A percentile compares a stretch with the other conserved stretches of the same genome.
These are phyloP conservation scores for Coryphaenoides rupestris DNA, from an alignment of 2,113 vertebrate species.

Conservation along the genomic window DNA sequence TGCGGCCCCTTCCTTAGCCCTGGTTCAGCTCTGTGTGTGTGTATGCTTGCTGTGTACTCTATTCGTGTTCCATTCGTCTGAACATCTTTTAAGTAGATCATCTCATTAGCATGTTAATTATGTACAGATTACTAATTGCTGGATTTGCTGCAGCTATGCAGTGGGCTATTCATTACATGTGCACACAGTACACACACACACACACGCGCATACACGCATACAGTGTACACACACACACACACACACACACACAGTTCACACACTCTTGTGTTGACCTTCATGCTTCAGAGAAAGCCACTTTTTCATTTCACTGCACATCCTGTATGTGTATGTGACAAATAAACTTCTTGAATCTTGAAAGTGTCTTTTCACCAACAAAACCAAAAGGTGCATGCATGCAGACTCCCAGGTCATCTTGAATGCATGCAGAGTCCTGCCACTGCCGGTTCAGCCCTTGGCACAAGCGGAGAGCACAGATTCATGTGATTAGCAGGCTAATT, in stretches of 20 bases:
- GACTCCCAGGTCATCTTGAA: constrained; percentile 2
- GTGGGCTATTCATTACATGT: constrained; percentile 50
- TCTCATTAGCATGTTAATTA: constrained; percentile 83
- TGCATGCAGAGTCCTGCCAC: constrained; percentile 31
- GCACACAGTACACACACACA: constrained; percentile 5
- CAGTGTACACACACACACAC: constrained; percentile 15
- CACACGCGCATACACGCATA: constrained; percentile 17
- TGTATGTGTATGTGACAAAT: no score
- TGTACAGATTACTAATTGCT: constrained; percentile 75
- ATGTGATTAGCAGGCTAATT: constrained; percentile 72
- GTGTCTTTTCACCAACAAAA: constrained; percentile 40
- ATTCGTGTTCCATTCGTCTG: constrained; percentile 50
- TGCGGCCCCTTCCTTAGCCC: constrained; percentile 41
- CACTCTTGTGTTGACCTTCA: constrained; percentile 36
- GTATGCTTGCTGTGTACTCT: constrained; percentile 4
- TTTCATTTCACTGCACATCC: no score
- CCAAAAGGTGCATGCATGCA: constrained; percentile 19
- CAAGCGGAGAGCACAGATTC: constrained; percentile 58
- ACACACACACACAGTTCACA: constrained; percentile 8
- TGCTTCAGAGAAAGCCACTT: constrained; percentile 28
- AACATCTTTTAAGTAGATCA: constrained; percentile 74
- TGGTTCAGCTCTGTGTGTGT: constrained; percentile 36
- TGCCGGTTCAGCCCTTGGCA: constrained; percentile 62
- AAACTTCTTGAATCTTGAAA: no score
- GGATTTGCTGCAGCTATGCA: constrained; percentile 64